Conservation (phyloP, 2,113 vertebrate species). For the Macrotis lagotis region DNA sequence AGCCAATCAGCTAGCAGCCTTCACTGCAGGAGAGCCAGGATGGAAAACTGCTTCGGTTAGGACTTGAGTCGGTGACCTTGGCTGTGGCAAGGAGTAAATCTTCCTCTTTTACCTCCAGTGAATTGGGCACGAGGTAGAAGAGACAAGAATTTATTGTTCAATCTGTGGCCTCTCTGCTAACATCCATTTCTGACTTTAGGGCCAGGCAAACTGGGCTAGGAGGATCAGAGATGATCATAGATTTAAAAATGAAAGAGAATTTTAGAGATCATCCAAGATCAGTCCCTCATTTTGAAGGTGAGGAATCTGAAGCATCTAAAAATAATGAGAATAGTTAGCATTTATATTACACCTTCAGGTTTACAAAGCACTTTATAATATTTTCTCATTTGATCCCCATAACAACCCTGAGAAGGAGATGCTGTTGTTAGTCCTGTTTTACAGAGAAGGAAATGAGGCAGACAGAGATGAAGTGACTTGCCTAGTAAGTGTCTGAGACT, state of each 20-base stretch:
- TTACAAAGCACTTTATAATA: neutral
- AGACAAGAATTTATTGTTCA: conserved; percentile 58
- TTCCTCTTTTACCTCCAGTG: conserved; percentile 69
- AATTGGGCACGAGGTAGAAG: conserved; percentile 70
- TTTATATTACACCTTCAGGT: neutral
- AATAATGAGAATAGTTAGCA: neutral
- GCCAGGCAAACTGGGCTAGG: conserved; percentile 16
- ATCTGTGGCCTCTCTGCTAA: conserved; percentile 64
- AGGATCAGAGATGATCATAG: neutral
- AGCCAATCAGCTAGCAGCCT: conserved; percentile 71
- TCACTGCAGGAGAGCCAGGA: conserved; percentile 33
- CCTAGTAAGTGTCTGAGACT: neutral
- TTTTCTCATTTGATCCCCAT: neutral
- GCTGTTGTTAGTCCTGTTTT: neutral
- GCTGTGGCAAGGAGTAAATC: conserved; percentile 63
- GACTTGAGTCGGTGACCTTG: conserved; percentile 72
- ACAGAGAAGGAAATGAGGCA: neutral
- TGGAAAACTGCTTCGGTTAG: conserved; percentile 59
- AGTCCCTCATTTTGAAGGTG: neutral
- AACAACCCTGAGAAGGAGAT: neutral
- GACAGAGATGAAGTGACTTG: neutral
- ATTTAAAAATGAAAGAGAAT: neutral
- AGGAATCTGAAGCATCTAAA: neutral
- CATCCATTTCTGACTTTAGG: conserved; percentile 41
- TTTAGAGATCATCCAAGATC: neutral